phyloP scores from a whole-genome alignment of 2,797 vertebrate genomes.

The Pseudomugil tenellus region DNA sequence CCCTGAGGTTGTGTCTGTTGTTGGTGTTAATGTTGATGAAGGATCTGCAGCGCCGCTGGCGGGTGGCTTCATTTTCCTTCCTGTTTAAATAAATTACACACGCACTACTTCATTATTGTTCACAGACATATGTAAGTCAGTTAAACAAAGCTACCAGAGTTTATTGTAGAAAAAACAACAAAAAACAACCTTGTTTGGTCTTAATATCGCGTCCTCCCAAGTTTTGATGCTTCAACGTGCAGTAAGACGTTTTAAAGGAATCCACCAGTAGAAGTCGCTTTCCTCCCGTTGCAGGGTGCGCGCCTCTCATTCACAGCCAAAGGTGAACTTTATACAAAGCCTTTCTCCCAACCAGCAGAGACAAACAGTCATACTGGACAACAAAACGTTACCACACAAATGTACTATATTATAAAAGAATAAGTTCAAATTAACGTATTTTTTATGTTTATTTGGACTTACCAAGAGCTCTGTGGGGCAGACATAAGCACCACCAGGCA shows the following conservation, averaged over 20 bases:
- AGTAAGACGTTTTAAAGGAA: neutral
- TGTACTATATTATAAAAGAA: neutral
- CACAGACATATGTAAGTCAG: neutral
- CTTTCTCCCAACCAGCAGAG: neutral
- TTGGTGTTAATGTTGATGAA: constrained; percentile 34
- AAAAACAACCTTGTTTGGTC: neutral
- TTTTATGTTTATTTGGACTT: constrained; percentile 4
- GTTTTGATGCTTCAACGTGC: neutral
- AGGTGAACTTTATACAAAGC: neutral
- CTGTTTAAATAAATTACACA: constrained; percentile 1
- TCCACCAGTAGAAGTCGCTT: constrained; percentile 46
- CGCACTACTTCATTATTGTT: neutral
- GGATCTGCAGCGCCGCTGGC: constrained; percentile 73
- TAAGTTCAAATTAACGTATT: neutral
- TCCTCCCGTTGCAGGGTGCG: neutral
- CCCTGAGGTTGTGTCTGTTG: constrained; percentile 63
- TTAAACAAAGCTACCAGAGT: neutral
- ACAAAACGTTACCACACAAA: neutral
- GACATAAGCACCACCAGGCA: constrained; percentile 60
- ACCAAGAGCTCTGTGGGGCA: constrained; percentile 19
- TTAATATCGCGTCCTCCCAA: neutral
- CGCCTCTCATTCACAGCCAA: neutral
- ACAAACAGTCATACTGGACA: neutral
- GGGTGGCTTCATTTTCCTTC: constrained; percentile 56
- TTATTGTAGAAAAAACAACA: neutral